Conservation (phyloP, 2,113 vertebrate species). For the Cebidichthys violaceus region DNA sequence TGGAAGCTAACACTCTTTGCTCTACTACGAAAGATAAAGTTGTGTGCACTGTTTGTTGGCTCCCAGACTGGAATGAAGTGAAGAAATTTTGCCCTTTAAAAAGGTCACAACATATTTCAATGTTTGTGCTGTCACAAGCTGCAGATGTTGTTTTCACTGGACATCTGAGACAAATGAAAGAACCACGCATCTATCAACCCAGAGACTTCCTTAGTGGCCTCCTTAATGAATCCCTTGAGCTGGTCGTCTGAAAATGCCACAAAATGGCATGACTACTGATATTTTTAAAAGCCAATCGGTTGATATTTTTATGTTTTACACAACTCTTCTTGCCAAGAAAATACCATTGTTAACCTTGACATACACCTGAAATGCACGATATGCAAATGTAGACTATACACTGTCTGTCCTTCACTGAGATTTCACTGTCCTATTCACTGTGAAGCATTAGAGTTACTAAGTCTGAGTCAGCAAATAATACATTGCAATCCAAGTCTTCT, state of each 20-base stretch:
- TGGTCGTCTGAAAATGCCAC: background rate
- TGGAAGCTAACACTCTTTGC: background rate
- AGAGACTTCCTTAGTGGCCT: conserved; percentile 1
- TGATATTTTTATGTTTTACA: conserved; percentile 40
- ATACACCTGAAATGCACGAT: conserved; percentile 11
- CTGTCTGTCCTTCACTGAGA: conserved; percentile 26
- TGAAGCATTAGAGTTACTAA: background rate
- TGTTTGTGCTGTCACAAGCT: background rate
- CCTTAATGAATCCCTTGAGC: background rate
- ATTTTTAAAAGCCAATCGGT: conserved; percentile 15
- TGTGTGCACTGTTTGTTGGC: background rate
- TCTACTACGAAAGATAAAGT: no score
- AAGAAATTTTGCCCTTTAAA: conserved; percentile 46
- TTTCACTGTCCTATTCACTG: conserved; percentile 2
- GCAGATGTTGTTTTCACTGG: background rate
- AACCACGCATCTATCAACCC: background rate
- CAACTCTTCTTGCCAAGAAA: conserved; percentile 22
- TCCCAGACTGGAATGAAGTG: conserved; percentile 19
- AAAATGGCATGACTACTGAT: background rate
- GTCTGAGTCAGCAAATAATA: background rate
- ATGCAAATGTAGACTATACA: background rate
- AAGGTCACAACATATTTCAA: background rate
- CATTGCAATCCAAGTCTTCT: background rate
- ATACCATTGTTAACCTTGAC: conserved; percentile 12
- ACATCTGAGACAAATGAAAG: conserved; percentile 1